Conservation (phyloP, 2,113 vertebrate genomes). For the Laticauda colubrina region DNA sequence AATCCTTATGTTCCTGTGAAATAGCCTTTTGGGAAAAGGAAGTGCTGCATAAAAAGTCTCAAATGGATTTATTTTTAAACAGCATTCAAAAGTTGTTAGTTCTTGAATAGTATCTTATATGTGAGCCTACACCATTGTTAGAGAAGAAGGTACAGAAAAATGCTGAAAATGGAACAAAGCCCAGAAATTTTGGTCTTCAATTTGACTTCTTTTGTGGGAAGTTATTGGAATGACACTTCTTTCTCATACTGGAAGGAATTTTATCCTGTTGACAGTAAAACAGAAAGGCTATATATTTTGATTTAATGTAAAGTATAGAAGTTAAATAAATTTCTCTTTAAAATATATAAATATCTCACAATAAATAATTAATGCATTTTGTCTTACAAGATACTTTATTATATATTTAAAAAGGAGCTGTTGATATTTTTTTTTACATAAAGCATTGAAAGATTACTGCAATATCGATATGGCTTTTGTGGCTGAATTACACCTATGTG, state of each 20-base stretch:
- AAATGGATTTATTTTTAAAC: conserved; percentile 22
- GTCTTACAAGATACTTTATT: background rate
- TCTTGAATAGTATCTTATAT: background rate
- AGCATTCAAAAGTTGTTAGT: background rate
- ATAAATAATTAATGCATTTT: background rate
- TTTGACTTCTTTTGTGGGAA: background rate
- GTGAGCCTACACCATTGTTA: background rate
- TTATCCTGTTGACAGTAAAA: background rate
- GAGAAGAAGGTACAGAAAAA: background rate
- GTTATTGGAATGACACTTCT: background rate
- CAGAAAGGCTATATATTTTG: background rate
- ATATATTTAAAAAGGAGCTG: background rate
- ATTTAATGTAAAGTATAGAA: background rate
- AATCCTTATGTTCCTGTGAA: conserved; percentile 30
- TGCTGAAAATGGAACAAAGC: background rate
- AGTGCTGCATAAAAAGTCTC: conserved; percentile 4
- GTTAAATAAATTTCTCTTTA: background rate
- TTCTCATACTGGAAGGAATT: background rate
- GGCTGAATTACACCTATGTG: background rate
- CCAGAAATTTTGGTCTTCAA: background rate
- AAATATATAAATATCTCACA: background rate
- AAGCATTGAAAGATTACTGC: background rate
- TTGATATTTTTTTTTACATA: background rate
- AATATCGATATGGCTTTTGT: background rate
- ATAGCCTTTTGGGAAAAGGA: background rate